Conservation (phyloP, 2,113 vertebrate genomes). For the Caranx ignobilis region DNA sequence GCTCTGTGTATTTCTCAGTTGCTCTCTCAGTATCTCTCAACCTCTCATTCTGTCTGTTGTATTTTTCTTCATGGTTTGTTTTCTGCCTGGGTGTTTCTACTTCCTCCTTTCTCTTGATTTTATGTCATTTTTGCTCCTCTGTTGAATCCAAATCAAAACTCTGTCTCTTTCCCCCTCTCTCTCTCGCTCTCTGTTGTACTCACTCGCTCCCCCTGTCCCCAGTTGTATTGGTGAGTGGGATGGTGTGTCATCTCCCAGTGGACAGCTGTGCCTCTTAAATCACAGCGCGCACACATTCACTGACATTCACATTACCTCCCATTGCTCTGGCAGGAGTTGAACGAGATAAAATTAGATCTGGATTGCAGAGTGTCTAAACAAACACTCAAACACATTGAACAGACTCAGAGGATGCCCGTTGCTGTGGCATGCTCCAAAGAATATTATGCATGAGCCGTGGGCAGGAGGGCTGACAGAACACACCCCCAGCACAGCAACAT, state of each 20-base stretch:
- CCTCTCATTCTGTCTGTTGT: conserved; percentile 35
- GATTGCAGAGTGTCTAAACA: conserved; percentile 71
- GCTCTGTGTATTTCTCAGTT: conserved; percentile 10
- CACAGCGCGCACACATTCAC: conserved; percentile 67
- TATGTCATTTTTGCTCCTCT: conserved; percentile 15
- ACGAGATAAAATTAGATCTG: conserved; percentile 84
- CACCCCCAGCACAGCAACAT: conserved; percentile 69
- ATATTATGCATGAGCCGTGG: conserved; percentile 69
- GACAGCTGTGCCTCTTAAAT: conserved; percentile 91
- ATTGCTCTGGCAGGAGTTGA: conserved; percentile 86
- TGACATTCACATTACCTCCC: conserved; percentile 80
- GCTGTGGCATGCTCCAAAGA: conserved; percentile 76
- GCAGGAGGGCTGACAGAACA: conserved; percentile 73
- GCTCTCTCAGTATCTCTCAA: conserved; percentile 40
- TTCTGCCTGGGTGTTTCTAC: conserved; percentile 13
- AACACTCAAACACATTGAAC: conserved; percentile 46
- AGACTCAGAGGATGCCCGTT: conserved; percentile 49
- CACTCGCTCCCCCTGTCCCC: conserved; percentile 42
- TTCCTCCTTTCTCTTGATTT: not conserved
- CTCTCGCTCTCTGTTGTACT: conserved; percentile 19
- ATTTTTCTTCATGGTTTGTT: conserved; percentile 30
- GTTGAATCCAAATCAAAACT: conserved; percentile 33
- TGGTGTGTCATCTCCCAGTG: conserved; percentile 82
- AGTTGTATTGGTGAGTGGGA: conserved; percentile 70
- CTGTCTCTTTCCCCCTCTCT: conserved; percentile 13